These are phyloP conservation scores for Cydia amplana DNA, from an alignment of 1,140 invertebrate species.

Conservation along the genomic window DNA sequence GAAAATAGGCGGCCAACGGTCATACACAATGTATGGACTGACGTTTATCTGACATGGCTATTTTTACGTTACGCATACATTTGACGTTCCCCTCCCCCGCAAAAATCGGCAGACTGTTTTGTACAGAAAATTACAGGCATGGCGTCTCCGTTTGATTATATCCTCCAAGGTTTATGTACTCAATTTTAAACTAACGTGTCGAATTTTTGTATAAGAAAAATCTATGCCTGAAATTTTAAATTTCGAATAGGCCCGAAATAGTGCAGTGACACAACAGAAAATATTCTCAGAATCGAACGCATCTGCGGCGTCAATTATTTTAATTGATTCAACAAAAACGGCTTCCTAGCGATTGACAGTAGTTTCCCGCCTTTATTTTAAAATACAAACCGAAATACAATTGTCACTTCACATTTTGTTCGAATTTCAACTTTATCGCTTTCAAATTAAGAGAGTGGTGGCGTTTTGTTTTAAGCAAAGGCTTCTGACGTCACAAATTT, in stretches of 20 bases:
- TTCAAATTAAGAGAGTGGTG: conserved; percentile 1
- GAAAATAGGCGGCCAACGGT: no score
- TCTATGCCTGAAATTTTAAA: background rate
- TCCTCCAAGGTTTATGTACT: no score
- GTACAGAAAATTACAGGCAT: no score
- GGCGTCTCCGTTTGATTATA: no score
- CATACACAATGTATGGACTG: no score
- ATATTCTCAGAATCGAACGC: conserved; percentile 51
- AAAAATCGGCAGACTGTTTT: no score
- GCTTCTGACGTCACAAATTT: conserved; percentile 20
- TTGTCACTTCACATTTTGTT: background rate
- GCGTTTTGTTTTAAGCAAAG: background rate
- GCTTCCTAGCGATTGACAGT: conserved; percentile 66
- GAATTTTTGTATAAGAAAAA: no score
- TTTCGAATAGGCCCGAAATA: conserved; percentile 27
- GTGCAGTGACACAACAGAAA: conserved; percentile 35
- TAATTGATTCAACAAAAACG: conserved; percentile 74
- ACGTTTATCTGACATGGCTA: no score
- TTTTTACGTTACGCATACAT: no score
- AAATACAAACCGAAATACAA: conserved; percentile 34
- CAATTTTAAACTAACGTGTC: no score
- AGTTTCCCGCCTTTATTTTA: conserved; percentile 58
- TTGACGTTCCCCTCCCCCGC: no score
- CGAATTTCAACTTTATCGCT: conserved; percentile 1
- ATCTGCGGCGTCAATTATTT: conserved; percentile 74